These are phyloP conservation scores for Podarcis cretensis DNA, from an alignment of 2,113 vertebrate species.

Conservation along the genomic window DNA sequence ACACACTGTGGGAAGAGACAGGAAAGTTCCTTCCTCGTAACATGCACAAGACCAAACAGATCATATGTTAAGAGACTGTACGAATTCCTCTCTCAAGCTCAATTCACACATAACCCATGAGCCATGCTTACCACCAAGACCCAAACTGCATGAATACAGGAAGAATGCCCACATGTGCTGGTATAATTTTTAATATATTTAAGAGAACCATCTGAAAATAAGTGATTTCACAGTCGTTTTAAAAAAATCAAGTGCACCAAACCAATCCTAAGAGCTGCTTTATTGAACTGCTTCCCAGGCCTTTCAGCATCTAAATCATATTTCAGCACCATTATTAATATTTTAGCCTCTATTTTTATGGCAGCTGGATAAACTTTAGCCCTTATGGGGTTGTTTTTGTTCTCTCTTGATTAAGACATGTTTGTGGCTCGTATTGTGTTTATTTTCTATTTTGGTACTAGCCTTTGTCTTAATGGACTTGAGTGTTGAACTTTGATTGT, in stretches of 20 bases:
- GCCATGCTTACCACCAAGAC: not conserved
- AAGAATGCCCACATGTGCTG: not conserved
- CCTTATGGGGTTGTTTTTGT: not conserved
- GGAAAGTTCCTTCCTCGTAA: not conserved
- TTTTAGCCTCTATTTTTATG: not conserved
- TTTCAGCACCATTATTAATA: not conserved
- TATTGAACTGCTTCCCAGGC: not conserved
- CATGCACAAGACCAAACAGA: not conserved
- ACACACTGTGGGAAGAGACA: not conserved
- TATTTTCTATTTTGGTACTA: not conserved
- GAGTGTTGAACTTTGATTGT: not conserved
- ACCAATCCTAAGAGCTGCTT: not conserved
- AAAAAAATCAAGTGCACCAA: not conserved
- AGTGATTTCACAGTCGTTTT: not conserved
- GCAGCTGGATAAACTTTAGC: not conserved
- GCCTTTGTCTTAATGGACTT: not conserved
- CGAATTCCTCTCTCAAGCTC: not conserved
- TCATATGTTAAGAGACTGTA: not conserved
- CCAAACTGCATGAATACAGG: not conserved
- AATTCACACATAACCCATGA: not conserved
- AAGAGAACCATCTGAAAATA: not conserved
- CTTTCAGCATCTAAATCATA: not conserved
- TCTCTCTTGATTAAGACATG: not conserved
- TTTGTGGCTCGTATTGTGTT: not conserved
- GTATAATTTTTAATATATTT: not conserved